Base-by-base conservation (phyloP, 2,113 vertebrate species). In the Siphamia tubifer region DNA sequence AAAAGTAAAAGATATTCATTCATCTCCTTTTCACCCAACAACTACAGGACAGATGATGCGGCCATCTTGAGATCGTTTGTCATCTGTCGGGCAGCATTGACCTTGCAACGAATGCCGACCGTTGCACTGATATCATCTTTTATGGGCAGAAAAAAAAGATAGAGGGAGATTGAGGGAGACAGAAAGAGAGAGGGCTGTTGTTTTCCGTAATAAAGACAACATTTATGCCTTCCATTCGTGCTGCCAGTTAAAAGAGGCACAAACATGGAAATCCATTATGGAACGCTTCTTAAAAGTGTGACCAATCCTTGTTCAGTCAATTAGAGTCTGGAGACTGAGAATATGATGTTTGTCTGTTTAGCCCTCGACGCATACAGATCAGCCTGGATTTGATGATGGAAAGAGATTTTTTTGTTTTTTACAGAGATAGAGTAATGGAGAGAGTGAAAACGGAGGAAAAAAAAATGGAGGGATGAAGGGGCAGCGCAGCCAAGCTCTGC, bases 241-340 rank as follows among this genome's bases (percentile, higher is more conserved):
- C 92, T 92, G 92, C 92, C 93, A 91, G 92, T 95, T 94, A 94
- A 93, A 90, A 91, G 89, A 87, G 92, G 91, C 84, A 92, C 94
- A 94, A 95, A 96, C 94, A 93, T 92, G 93, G 90, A 94, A 96
- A 95, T 95, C 95, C 94, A 95, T 95, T 96, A 93, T 4, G 74
- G 90, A 89, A 93, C 77, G 93, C 93, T 89, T 92, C 90, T 89
- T 93, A 93, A 89, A 94, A 93, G 93, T 95, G 94, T 95, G 94
- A 95, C 94, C 51, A 63, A 90, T 83, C 92, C 94, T 92, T 94
- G 93, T 94, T 94, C 91, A 92, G 93, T 93, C 93, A 94, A 95
- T 96, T 96, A 95, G 90, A 81, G 86, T 91, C 54, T 82, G 82
- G 5, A 87, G 89, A 86, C 81, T 53, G 88, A 81, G 87, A 87